Evolutionary conservation across 1,140 invertebrate genomes (phyloP).

Genomic region (Atopsyche davidsoni): DNA sequence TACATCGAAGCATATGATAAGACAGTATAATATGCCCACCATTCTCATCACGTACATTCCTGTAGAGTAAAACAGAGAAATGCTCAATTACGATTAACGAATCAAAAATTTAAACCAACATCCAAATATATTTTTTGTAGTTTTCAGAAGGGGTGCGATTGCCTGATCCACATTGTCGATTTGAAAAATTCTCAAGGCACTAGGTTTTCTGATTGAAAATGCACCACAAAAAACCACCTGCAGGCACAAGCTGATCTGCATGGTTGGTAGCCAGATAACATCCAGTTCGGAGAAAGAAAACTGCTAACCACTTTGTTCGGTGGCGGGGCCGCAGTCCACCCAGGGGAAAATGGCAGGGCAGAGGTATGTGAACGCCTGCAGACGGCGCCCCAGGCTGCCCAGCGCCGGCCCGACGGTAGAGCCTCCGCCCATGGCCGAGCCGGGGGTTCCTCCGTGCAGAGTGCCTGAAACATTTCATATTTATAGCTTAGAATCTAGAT

Average conservation of each 20-base stretch:
- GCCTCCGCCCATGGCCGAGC: conserved; percentile 40
- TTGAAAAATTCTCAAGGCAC: too few relatives aligned
- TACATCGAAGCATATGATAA: conserved; percentile 77
- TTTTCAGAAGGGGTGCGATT: too few relatives aligned
- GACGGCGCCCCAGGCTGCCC: conserved; percentile 52
- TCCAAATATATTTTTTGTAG: not conserved
- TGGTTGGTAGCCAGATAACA: too few relatives aligned
- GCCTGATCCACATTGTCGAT: too few relatives aligned
- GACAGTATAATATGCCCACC: conserved; percentile 73
- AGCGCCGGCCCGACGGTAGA: conserved; percentile 49
- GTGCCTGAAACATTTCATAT: conserved; percentile 44
- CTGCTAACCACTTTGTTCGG: conserved; percentile 60
- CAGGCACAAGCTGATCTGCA: too few relatives aligned
- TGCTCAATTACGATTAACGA: not conserved
- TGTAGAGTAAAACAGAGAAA: conserved; percentile 21
- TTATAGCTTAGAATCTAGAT: too few relatives aligned
- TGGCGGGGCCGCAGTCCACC: conserved; percentile 80
- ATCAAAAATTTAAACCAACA: not conserved
- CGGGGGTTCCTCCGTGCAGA: conserved; percentile 47
- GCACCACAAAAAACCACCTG: too few relatives aligned
- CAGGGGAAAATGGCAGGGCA: conserved; percentile 83
- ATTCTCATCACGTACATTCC: conserved; percentile 84
- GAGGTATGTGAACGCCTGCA: conserved; percentile 68
- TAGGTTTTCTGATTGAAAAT: too few relatives aligned
- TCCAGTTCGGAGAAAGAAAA: too few relatives aligned